phyloP scores from a whole-genome alignment of 2,113 vertebrate genomes.

The Todiramphus chloris region DNA sequence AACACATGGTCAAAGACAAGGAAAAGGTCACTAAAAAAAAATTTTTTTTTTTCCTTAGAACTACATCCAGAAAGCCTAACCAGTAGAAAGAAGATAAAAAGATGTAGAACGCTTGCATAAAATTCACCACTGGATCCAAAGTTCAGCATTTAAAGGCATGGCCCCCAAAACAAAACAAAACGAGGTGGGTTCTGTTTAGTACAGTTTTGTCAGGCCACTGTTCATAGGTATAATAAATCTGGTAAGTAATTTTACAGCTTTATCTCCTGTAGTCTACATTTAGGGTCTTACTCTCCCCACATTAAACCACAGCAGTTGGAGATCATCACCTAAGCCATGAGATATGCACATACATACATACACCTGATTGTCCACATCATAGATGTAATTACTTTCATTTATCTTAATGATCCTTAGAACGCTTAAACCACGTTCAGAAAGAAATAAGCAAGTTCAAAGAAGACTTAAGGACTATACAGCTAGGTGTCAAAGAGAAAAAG shows the following conservation, averaged over 20 bases:
- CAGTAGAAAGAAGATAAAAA: background rate
- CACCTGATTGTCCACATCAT: rapidly evolving
- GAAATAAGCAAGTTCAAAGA: background rate
- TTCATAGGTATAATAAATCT: background rate
- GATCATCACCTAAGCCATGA: background rate
- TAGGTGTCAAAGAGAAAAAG: background rate
- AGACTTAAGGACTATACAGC: background rate
- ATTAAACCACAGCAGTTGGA: background rate
- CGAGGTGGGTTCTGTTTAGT: background rate
- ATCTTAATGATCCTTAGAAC: background rate
- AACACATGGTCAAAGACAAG: background rate
- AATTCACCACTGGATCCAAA: background rate
- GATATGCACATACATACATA: rapidly evolving
- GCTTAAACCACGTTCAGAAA: background rate
- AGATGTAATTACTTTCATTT: background rate
- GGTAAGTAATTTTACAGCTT: background rate
- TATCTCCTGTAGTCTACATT: background rate
- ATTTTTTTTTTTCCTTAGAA: background rate
- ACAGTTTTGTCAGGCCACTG: background rate
- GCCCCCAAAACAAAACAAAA: background rate
- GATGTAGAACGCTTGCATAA: background rate
- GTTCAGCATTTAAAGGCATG: background rate
- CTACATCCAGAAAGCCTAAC: background rate
- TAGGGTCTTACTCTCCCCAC: background rate
- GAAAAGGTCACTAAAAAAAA: background rate